Evolutionary conservation across 2,888 invertebrate species (phyloP).

Genomic region (Apamea epomidion): DNA sequence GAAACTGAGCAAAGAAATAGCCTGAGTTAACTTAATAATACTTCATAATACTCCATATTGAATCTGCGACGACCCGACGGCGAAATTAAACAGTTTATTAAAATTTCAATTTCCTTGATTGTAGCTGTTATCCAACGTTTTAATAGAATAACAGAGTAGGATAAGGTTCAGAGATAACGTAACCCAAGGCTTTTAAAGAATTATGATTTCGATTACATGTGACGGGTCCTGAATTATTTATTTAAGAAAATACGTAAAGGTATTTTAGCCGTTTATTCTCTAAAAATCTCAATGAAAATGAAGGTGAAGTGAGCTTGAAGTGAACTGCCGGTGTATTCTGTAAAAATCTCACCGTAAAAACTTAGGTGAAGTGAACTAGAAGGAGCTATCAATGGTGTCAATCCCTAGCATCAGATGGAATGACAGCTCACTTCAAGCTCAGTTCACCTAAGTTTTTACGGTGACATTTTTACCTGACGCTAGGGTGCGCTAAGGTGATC

Average conservation of each 20-base stretch:
- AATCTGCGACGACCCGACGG: constrained; percentile 59
- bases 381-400: no score
- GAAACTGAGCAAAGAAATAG: constrained; percentile 73
- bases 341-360: no score
- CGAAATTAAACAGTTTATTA: constrained; percentile 73
- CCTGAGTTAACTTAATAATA: constrained; percentile 66
- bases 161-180: constrained; percentile 65
- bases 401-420: no score
- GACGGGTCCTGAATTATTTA: constrained; percentile 41
- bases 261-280: background rate
- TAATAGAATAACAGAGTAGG: constrained; percentile 69
- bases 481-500: background rate
- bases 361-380: no score
- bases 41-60: constrained; percentile 65
- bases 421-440: no score
- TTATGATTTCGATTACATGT: constrained; percentile 61
- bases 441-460: no score
- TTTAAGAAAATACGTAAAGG: background rate
- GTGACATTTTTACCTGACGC: background rate
- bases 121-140: constrained; percentile 65
- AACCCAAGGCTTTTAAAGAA: constrained; percentile 57
- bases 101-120: constrained; percentile 74
- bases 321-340: background rate
- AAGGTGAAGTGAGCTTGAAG: background rate
- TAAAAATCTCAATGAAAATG: background rate